Evolutionary conservation across 64 coral and sea anemone species (phyloP), one percentile per base, ranked within the genome.

Genomic region (Actinia equina): DNA sequence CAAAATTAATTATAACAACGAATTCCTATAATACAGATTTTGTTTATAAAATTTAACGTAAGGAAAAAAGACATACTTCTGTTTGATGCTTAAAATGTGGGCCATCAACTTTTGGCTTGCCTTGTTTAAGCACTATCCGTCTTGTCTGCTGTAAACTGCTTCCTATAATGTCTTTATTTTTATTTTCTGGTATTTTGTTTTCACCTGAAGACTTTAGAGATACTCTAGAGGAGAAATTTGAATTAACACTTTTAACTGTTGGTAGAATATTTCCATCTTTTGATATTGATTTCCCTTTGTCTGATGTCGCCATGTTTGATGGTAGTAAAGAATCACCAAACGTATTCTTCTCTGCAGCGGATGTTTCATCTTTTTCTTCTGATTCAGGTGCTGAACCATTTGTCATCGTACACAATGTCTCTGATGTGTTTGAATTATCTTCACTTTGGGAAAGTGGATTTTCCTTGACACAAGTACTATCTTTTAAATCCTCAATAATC

Each of bases 61-160:
- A n/a, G n/a, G 10, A n/a, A 65, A 23, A 17, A 37, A 26, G n/a
- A 37, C 74, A 67, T 86, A 94, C 93, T 83, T 91, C 88, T 6
- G 88, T 88, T 18, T 87, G 61, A 80, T 84, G 78, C 63, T 90
- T 94, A 79, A 94, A 94, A 17, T 71, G 77, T 53, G n/a, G 14
- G 64, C 93, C 93, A 90, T 87, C 17, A 17, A 94, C 65, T 52
- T 45, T 80, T 17, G 77, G 88, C 27, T 77, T 89, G 49, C 7
- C 56, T 64, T 16, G 9, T 52, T 81, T 46, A 3, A 81, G 20
- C 43, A 81, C 17, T 52, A 13, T 52, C 41, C 14, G 78, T 52
- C 43, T 81, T 22, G 78, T 20, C 43, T 49, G 49, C 15, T 52
- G 78, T 46, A 19, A 44, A 81, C 14, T 81, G 69, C 26, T 74